Percentiles rank a stretch among this genome's conserved stretches.
These are phyloP conservation scores for Rhysida immarginata DNA, from an alignment of 1,140 invertebrate genomes.

Conservation along the genomic window DNA sequence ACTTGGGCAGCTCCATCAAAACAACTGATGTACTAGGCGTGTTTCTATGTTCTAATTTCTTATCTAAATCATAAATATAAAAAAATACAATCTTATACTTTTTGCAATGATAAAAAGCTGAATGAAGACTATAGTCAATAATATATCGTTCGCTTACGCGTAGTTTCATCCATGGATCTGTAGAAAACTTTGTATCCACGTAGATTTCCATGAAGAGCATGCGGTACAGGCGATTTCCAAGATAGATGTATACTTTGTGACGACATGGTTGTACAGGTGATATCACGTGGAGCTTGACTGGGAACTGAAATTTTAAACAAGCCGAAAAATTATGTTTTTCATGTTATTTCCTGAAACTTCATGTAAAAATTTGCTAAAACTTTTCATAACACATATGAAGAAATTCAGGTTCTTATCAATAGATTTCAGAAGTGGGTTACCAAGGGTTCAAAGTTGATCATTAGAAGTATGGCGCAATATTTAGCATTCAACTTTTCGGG, in stretches of 20 bases:
- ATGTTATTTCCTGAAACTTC: neutral
- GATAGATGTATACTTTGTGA: constrained; percentile 27
- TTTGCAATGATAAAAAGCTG: too few relatives aligned
- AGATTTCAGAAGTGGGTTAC: neutral
- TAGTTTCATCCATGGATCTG: constrained; percentile 19
- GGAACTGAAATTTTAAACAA: constrained; percentile 27
- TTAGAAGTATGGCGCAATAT: too few relatives aligned
- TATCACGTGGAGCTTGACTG: constrained; percentile 30
- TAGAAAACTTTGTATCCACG: constrained; percentile 39
- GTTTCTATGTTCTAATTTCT: neutral
- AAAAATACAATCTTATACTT: too few relatives aligned
- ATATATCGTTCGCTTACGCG: too few relatives aligned
- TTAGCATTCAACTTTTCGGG: too few relatives aligned
- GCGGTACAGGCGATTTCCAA: constrained; percentile 32
- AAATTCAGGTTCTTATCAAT: neutral
- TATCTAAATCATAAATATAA: neutral
- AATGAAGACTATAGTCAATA: too few relatives aligned
- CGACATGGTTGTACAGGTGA: constrained; percentile 26
- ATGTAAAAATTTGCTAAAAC: neutral
- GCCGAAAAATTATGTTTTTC: neutral
- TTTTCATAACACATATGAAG: neutral
- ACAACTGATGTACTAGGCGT: constrained; percentile 20
- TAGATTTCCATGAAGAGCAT: constrained; percentile 40
- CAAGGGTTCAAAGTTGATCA: too few relatives aligned
- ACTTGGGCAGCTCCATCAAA: constrained; percentile 39